Conservation (phyloP, 2,797 vertebrate species). For the Cirrhinus mrigala region DNA sequence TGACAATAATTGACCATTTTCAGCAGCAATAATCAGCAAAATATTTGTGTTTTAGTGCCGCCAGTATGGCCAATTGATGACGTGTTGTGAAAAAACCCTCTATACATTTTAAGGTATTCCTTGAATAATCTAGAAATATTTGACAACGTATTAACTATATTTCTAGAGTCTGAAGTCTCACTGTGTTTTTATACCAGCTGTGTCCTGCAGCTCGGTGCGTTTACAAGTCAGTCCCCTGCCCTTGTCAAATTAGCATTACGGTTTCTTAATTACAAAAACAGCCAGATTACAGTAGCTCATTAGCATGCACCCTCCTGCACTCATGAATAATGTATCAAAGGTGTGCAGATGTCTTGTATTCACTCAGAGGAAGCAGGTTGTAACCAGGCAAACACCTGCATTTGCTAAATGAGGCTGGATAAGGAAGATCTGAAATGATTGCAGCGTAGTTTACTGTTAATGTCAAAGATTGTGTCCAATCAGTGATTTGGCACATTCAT, state of each 20-base stretch:
- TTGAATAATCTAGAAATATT: background rate
- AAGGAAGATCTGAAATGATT: background rate
- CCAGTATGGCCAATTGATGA: too few relatives aligned
- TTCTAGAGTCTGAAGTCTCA: slow-evolving; percentile 15
- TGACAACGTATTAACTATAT: background rate
- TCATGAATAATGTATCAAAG: slow-evolving; percentile 67
- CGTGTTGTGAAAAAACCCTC: too few relatives aligned
- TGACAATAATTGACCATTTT: too few relatives aligned
- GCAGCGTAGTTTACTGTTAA: background rate
- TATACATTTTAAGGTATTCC: background rate
- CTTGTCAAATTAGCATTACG: slow-evolving; percentile 68
- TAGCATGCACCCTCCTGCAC: slow-evolving; percentile 71
- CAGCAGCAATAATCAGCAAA: too few relatives aligned
- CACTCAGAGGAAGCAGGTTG: slow-evolving; percentile 62
- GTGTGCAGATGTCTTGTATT: slow-evolving; percentile 68
- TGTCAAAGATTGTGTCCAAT: background rate
- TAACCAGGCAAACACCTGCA: slow-evolving; percentile 65
- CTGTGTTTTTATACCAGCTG: slow-evolving; percentile 59
- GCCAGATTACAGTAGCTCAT: slow-evolving; percentile 73
- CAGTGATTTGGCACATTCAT: background rate
- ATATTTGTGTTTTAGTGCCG: too few relatives aligned
- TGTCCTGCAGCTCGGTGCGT: slow-evolving; percentile 56
- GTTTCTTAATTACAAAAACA: slow-evolving; percentile 73
- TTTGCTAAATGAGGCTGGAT: slow-evolving; percentile 60
- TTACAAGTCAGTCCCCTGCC: slow-evolving; percentile 54